Percentiles rank a stretch among this genome's conserved stretches.
phyloP scores from a whole-genome alignment of 2,797 vertebrate genomes.

The Falco novaeseelandiae region DNA sequence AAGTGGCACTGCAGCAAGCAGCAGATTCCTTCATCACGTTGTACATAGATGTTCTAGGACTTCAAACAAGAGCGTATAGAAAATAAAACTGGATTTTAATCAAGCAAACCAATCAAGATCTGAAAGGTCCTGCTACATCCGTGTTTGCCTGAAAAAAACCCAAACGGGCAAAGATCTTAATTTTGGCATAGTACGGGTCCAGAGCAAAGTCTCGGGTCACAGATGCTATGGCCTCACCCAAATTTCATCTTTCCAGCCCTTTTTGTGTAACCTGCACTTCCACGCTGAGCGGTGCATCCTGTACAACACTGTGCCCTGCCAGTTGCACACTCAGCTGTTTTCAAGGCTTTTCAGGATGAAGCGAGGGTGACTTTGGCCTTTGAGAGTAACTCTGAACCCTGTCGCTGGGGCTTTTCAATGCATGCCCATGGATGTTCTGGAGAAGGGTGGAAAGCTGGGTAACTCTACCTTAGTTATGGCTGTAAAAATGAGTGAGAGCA shows the following conservation, averaged over 20 bases:
- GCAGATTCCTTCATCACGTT: accelerated
- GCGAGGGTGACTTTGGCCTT: not conserved
- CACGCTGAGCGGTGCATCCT: accelerated
- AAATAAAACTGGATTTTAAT: not conserved
- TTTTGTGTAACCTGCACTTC: accelerated
- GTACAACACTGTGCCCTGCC: accelerated
- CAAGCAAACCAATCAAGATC: not conserved
- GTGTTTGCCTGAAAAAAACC: accelerated
- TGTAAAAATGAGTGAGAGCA: accelerated
- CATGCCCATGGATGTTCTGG: accelerated
- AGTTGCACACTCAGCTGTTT: accelerated
- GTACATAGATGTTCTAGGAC: accelerated
- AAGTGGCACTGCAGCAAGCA: not conserved
- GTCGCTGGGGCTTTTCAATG: accelerated
- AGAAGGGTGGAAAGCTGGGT: not conserved
- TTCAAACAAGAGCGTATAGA: accelerated
- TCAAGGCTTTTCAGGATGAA: accelerated
- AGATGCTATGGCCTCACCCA: not conserved
- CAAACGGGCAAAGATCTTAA: not conserved
- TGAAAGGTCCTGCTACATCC: not conserved
- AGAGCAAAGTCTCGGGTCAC: not conserved
- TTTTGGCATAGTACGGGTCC: accelerated
- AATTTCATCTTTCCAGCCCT: not conserved
- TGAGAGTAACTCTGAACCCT: accelerated
- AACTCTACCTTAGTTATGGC: accelerated